Percentiles rank a stretch among this genome's conserved stretches.
These are phyloP conservation scores for Cataglyphis albicans DNA, from an alignment of 2,888 invertebrate species.

Conservation along the genomic window DNA sequence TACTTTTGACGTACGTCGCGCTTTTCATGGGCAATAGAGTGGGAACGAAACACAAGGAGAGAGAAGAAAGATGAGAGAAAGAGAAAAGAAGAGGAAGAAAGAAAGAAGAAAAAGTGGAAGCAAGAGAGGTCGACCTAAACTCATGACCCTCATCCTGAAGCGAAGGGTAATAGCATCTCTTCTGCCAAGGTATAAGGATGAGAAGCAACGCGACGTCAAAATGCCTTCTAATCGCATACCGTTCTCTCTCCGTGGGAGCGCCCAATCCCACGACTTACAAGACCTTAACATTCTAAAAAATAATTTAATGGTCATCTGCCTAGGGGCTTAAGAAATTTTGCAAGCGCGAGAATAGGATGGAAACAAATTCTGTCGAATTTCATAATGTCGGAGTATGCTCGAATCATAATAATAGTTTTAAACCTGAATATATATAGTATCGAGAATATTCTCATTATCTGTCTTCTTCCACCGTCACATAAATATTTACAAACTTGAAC, in stretches of 20 bases:
- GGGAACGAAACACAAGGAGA: slow-evolving; percentile 24
- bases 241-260: slow-evolving; percentile 59
- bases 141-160: slow-evolving; percentile 53
- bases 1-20: slow-evolving; percentile 18
- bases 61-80: slow-evolving; percentile 2
- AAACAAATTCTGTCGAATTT: slow-evolving; percentile 32
- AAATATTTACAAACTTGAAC: slow-evolving; percentile 5
- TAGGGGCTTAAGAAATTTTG: slow-evolving; percentile 12
- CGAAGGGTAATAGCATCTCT: slow-evolving; percentile 68
- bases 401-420: background rate
- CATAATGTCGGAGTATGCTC: background rate
- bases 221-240: slow-evolving; percentile 70
- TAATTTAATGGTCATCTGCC: slow-evolving; percentile 16
- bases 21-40: slow-evolving; percentile 34
- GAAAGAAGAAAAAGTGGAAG: slow-evolving; percentile 1
- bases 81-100: background rate
- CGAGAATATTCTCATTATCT: background rate
- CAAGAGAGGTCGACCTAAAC: slow-evolving; percentile 53
- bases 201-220: slow-evolving; percentile 60
- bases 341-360: background rate
- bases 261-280: slow-evolving; percentile 48
- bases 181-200: slow-evolving; percentile 45
- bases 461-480: background rate
- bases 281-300: slow-evolving; percentile 19
- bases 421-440: background rate